Percentiles rank a stretch among this genome's conserved stretches.
phyloP scores from a whole-genome alignment of 2,113 vertebrate species.

The Beaufortia kweichowensis region DNA sequence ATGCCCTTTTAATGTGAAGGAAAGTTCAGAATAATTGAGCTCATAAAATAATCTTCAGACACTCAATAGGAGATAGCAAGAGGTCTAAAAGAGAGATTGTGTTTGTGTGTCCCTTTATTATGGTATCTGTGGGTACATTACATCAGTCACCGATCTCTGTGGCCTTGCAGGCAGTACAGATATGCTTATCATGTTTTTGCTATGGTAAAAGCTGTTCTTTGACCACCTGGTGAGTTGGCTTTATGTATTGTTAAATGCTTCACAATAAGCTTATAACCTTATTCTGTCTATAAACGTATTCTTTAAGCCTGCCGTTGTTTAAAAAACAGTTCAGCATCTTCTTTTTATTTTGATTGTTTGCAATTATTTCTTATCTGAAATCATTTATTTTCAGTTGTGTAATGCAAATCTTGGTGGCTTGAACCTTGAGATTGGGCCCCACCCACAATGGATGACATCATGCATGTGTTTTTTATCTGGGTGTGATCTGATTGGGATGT shows the following conservation, averaged over 20 bases:
- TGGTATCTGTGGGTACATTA: background rate
- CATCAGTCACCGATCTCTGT: background rate
- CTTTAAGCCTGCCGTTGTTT: too few species aligned
- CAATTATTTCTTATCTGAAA: too few species aligned
- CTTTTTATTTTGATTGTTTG: too few species aligned
- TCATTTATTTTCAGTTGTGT: too few species aligned
- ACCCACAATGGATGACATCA: too few species aligned
- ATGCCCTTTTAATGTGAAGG: background rate
- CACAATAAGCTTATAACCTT: background rate
- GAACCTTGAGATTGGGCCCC: too few species aligned
- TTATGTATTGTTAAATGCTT: background rate
- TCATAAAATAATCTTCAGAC: conserved; percentile 1
- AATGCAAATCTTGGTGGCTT: too few species aligned
- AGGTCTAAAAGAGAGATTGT: background rate
- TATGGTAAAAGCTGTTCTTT: conserved; percentile 17
- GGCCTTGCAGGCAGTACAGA: background rate
- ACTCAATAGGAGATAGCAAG: conserved; percentile 1
- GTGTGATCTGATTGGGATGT: too few species aligned
- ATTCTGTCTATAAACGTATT: too few species aligned
- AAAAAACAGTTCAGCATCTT: too few species aligned
- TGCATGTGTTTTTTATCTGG: too few species aligned
- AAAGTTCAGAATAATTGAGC: background rate
- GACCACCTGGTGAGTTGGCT: background rate
- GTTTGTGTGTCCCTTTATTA: background rate
- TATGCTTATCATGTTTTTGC: conserved; percentile 24